Evolutionary conservation across 2,113 vertebrate genomes (phyloP), one percentile per base, ranked within the genome.

Genomic region (Lethenteron camtschaticum): DNA sequence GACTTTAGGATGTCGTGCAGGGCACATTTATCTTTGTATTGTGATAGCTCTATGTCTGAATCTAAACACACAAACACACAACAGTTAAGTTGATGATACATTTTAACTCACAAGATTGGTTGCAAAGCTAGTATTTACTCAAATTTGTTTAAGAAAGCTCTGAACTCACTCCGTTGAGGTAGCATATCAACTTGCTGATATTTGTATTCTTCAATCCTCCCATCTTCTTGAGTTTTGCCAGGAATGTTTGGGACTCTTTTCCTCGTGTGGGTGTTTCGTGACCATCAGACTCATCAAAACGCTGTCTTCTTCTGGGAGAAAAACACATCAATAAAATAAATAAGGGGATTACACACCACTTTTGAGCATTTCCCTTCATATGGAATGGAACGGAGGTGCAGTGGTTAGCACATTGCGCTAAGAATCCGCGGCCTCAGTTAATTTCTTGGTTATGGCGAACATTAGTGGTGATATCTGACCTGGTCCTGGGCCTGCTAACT

Each of bases 201-300:
- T 83, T 96, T 99, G 78, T 89, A 77, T 91, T 88, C 82, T 96
- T 96, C 85, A 85, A 90, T 78, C 91, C 92, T 68, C 94, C 94
- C 71, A 99, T 97, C 79, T 92, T 88, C 80, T 99, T 99, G 77
- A 99, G 81, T 71, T 90, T 88, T 75, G 94, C 91, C 80, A 99
- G 96, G 82, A 99, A 99, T 74, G 92, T 99, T 82, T 99, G 94
- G 69, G 92, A 92, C 78, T 99, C 94, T 80, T 95, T 99, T 80
- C 86, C 89, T 77, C 90, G 90, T 74, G 92, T 95, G 73, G 94
- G 94, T 57, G 94, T 96, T 79, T 99, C 94, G 73, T 99, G 94
- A 78, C 96, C 86, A 74, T 99, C 94, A 73, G 94, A 99, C 81
- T 99, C 94, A 82, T 99, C 94, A 76, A 99, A 73, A 99, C 94